Conservation (phyloP, 2,888 invertebrate species). For the Lucinisca nassula region DNA sequence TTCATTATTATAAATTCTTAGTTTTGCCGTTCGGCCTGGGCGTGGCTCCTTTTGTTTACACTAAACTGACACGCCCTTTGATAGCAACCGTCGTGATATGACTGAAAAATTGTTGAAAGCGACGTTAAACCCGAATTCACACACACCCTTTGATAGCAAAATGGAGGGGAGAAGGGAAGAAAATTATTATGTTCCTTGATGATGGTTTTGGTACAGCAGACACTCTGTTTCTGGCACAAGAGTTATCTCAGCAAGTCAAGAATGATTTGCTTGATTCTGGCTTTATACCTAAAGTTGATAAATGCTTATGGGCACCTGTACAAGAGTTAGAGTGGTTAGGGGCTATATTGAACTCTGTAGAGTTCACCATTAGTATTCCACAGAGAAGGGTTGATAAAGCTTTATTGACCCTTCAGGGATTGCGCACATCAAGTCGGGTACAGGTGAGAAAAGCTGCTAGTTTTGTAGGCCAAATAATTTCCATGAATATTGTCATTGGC, state of each 20-base stretch:
- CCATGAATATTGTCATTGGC: slow-evolving; percentile 7
- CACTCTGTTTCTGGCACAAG: neutral
- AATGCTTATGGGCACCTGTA: slow-evolving; percentile 45
- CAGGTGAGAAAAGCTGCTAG: slow-evolving; percentile 11
- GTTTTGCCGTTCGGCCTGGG: slow-evolving; percentile 49
- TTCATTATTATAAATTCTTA: slow-evolving; percentile 40
- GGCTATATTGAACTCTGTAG: slow-evolving; percentile 28
- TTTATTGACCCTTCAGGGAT: neutral
- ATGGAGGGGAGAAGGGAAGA: slow-evolving; percentile 51
- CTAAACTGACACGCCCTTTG: slow-evolving; percentile 48
- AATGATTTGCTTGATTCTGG: slow-evolving; percentile 45
- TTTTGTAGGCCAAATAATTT: slow-evolving; percentile 10
- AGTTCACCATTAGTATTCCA: slow-evolving; percentile 31
- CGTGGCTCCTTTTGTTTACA: slow-evolving; percentile 48
- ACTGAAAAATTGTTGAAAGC: too few relatives aligned
- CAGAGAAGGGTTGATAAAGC: slow-evolving; percentile 22
- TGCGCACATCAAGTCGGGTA: neutral
- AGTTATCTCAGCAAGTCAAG: slow-evolving; percentile 19
- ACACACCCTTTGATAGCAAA: slow-evolving; percentile 49
- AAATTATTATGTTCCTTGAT: slow-evolving; percentile 53
- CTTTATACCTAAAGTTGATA: slow-evolving; percentile 39
- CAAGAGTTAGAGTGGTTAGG: slow-evolving; percentile 54
- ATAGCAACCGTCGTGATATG: too few relatives aligned
- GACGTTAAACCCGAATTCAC: too few relatives aligned
- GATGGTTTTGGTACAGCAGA: slow-evolving; percentile 55